Evolutionary conservation across 1,140 invertebrate genomes (phyloP).

Genomic region (Caenorhabditis tropicalis): DNA sequence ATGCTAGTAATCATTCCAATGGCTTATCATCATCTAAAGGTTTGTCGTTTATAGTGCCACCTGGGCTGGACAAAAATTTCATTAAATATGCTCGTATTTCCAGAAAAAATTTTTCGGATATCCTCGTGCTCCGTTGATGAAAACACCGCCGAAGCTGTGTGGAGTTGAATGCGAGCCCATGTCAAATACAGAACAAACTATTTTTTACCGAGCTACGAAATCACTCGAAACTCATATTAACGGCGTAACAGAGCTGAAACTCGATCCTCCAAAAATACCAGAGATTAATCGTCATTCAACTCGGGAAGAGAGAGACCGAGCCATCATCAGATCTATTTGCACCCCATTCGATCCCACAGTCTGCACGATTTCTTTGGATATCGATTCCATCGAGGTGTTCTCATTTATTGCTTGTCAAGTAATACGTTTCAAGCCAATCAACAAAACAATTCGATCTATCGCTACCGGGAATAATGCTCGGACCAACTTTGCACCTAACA

Average conservation of each 20-base stretch:
- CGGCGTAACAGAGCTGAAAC: neutral
- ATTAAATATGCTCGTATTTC: neutral
- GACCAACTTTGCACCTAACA: too few relatives aligned
- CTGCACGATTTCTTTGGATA: neutral
- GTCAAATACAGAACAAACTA: neutral
- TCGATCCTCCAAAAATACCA: too few relatives aligned
- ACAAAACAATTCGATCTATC: neutral
- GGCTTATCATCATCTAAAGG: neutral
- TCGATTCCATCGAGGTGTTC: neutral
- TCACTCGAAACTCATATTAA: neutral
- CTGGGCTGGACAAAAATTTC: too few relatives aligned
- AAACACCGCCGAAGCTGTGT: neutral
- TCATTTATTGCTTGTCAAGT: neutral
- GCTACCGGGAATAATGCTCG: neutral
- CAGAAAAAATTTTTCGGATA: neutral
- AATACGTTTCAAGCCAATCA: neutral
- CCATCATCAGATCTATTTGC: too few relatives aligned
- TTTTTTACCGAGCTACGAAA: neutral
- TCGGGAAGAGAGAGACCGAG: too few relatives aligned
- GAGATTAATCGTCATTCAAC: too few relatives aligned
- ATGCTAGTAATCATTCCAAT: conserved; percentile 15
- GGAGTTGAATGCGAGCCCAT: neutral
- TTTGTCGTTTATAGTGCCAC: neutral
- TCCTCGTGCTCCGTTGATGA: neutral
- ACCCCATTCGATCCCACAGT: too few relatives aligned